Evolutionary conservation across 2,888 invertebrate genomes (phyloP).

Genomic region (Nudaria mundana): DNA sequence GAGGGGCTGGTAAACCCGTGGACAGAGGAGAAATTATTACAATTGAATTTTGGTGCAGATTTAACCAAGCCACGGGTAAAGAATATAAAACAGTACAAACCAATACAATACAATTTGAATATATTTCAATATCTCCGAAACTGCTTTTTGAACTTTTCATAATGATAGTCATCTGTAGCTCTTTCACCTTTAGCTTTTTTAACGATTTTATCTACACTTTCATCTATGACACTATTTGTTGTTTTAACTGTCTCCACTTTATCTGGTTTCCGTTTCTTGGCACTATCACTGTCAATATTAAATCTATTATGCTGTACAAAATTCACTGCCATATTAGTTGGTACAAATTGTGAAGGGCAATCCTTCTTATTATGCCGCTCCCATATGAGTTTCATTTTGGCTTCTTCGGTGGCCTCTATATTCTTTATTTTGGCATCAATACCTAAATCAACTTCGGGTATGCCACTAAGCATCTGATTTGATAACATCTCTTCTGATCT

Average conservation of each 20-base stretch:
- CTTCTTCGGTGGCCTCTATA: slow-evolving; percentile 99
- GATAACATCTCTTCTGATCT: slow-evolving; percentile 99
- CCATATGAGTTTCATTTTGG: slow-evolving; percentile 94
- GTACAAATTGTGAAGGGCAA: slow-evolving; percentile 96
- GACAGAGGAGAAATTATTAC: no score
- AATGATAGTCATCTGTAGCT: slow-evolving; percentile 98
- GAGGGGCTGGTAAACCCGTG: no score
- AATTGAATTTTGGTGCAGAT: no score
- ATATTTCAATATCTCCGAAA: slow-evolving; percentile 87
- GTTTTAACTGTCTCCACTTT: slow-evolving; percentile 71
- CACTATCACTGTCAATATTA: slow-evolving; percentile 89
- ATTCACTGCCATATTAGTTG: slow-evolving; percentile 98
- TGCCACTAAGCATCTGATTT: slow-evolving; percentile 99
- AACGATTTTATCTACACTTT: slow-evolving; percentile 78
- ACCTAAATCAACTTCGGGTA: slow-evolving; percentile 99
- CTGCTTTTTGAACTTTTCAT: slow-evolving; percentile 97
- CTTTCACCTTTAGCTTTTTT: slow-evolving; percentile 90
- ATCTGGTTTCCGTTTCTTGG: slow-evolving; percentile 82
- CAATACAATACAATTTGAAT: neutral
- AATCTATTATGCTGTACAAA: slow-evolving; percentile 99
- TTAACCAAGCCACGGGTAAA: no score
- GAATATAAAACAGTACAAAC: no score
- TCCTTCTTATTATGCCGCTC: slow-evolving; percentile 96
- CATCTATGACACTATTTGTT: slow-evolving; percentile 60
- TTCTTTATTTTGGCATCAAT: slow-evolving; percentile 99